Evolutionary conservation across 2,888 invertebrate genomes (phyloP), one percentile per base, ranked within the genome.

Genomic region (Eurytoma californica): DNA sequence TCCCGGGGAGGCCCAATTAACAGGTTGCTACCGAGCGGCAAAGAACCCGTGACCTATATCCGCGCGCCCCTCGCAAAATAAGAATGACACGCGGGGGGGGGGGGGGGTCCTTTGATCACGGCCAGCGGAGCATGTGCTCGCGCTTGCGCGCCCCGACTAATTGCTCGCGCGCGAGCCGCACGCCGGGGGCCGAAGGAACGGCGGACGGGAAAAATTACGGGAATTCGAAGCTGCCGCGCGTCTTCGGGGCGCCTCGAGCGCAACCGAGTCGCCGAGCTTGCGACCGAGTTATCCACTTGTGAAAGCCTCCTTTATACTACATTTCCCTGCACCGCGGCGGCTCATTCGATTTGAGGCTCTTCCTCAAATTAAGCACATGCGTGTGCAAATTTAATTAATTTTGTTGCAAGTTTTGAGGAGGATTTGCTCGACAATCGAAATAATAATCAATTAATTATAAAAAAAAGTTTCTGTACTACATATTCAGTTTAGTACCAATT

Each of bases 61-160:
- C 76, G 53, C 51, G 58, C 30, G 47, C 72, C 7, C 18, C 72
- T 61, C 70, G 80, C 80, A 69, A 82, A 81, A 79, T 72, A 77
- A 79, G 82, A 82, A 81, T 81, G 79, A 80, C 82, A 75, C 72
- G 60, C 16, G 61, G 18, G 0, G 47, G 77, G 68, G 60, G 72
- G 73, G n/a, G 72, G 69, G 81, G 72, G 39, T 72, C 81, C 83
- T 84, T 84, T 84, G 83, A 84, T 84, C 80, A 80, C 69, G 80
- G 77, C 72, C 65, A 80, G 65, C 79, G 72, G 51, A 69, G 77
- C 78, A 65, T 76, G 55, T 30, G 74, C 18, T 53, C 65, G 9
- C 70, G 30, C 24, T 24, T 24, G 24, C n/a, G 30, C 53, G 47
- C 4, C 20, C 39, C 18, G 18, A 53, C 68, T 75, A 75, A 75